A percentile compares a stretch with the other conserved stretches of the same genome.
Evolutionary conservation across 1,140 invertebrate genomes (phyloP).

Genomic region (Bradynema listronoti): DNA sequence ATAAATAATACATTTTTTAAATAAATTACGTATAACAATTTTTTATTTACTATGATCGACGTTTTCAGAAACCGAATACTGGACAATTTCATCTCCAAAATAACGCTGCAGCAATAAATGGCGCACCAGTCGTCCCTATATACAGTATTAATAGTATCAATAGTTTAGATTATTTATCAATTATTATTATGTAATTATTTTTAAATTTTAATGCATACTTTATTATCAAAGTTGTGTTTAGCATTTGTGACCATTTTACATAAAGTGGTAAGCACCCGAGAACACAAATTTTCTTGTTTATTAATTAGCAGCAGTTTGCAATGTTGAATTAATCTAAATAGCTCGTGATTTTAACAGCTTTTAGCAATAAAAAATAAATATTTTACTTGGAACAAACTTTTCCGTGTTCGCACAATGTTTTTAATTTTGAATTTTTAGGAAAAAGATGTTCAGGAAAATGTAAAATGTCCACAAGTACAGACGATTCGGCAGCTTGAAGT

Average conservation of each 20-base stretch:
- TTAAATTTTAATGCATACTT: constrained; percentile 64
- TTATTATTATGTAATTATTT: background rate
- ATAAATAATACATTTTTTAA: background rate
- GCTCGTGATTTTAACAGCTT: background rate
- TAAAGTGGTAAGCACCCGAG: constrained; percentile 84
- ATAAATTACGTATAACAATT: background rate
- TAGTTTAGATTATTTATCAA: background rate
- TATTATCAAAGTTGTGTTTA: constrained; percentile 87
- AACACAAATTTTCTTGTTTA: constrained; percentile 92
- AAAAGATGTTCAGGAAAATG: constrained; percentile 90
- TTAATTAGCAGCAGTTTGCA: constrained; percentile 91
- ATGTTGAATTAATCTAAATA: constrained; percentile 81
- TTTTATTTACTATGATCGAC: background rate
- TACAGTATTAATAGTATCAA: too few species aligned
- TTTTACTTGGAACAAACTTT: constrained; percentile 73
- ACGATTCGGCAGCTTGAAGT: constrained; percentile 86
- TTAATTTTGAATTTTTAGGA: constrained; percentile 66
- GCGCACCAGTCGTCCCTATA: constrained; percentile 76
- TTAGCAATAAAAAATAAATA: constrained; percentile 15
- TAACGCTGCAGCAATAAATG: constrained; percentile 76
- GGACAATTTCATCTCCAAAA: constrained; percentile 65
- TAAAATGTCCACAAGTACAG: constrained; percentile 88
- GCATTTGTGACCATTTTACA: constrained; percentile 90
- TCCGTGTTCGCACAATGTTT: constrained; percentile 71
- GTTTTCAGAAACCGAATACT: constrained; percentile 7